Evolutionary conservation across 2,888 invertebrate species (phyloP).

Genomic region (Metacarcinus magister): DNA sequence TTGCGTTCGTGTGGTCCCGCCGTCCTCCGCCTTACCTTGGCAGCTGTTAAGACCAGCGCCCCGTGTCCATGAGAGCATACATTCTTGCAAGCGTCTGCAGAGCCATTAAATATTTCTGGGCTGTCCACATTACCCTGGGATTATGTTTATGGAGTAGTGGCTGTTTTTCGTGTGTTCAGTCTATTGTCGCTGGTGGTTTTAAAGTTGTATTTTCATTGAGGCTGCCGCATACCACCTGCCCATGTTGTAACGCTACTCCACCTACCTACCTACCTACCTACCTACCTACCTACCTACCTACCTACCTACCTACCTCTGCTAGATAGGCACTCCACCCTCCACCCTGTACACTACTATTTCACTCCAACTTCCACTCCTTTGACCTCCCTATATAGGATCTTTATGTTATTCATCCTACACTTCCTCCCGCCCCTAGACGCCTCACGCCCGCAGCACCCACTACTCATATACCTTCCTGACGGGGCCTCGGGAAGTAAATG

Average conservation of each 20-base stretch:
- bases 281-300: no score
- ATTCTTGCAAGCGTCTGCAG: not conserved
- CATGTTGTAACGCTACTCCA: no score
- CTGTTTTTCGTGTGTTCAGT: not conserved
- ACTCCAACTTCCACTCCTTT: not conserved
- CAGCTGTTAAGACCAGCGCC: not conserved
- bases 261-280: no score
- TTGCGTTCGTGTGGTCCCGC: not conserved
- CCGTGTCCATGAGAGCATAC: not conserved
- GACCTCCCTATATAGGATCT: not conserved
- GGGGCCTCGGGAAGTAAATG: slow-evolving; percentile 48
- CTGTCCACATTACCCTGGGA: not conserved
- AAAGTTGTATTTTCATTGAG: slow-evolving; percentile 29
- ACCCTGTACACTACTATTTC: not conserved
- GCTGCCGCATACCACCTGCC: not conserved
- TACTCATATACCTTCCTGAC: not conserved
- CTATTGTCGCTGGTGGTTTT: slow-evolving; percentile 28
- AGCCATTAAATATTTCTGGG: slow-evolving; percentile 11
- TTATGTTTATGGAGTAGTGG: not conserved
- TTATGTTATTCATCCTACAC: not conserved
- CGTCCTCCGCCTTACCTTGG: slow-evolving; percentile 21
- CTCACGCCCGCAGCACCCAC: not conserved
- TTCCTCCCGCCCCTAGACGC: not conserved
- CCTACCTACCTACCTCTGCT: no score
- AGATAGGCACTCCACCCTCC: no score